Evolutionary conservation across 2,888 invertebrate genomes (phyloP).

Genomic region (Rotaria sp.): DNA sequence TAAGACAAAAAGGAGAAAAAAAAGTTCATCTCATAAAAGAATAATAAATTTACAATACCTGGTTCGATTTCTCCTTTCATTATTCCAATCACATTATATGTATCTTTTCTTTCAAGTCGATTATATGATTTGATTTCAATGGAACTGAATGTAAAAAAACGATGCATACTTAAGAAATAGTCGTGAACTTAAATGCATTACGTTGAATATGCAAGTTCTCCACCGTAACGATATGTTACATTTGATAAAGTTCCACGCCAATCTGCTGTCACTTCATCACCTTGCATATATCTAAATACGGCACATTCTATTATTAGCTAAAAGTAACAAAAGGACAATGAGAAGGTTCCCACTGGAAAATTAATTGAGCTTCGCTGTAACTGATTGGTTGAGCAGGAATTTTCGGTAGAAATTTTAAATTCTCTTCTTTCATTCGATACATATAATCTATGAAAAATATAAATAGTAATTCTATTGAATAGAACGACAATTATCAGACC

Average conservation of each 20-base stretch:
- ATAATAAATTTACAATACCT: conserved; percentile 43
- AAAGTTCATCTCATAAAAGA: too few species aligned
- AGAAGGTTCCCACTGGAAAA: conserved; percentile 43
- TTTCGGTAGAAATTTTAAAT: conserved; percentile 43
- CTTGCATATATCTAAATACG: neutral
- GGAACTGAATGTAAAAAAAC: neutral
- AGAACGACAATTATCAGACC: conserved; percentile 14
- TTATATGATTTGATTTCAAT: neutral
- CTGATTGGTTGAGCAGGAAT: conserved; percentile 44
- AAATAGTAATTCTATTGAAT: too few species aligned
- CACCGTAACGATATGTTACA: conserved; percentile 41
- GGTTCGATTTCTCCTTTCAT: conserved; percentile 50
- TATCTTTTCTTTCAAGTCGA: conserved; percentile 43
- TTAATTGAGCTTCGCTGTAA: conserved; percentile 44
- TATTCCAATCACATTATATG: conserved; percentile 51
- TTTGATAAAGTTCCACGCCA: neutral
- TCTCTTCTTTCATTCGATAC: neutral
- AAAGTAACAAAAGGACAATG: neutral
- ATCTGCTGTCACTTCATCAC: neutral
- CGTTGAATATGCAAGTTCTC: conserved; percentile 23
- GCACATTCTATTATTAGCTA: neutral
- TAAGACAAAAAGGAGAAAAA: conserved; percentile 40
- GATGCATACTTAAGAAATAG: neutral
- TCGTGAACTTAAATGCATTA: neutral
- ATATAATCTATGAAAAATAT: neutral